phyloP scores from a whole-genome alignment of 2,797 vertebrate genomes.

The Cercopithecus hamlyni region DNA sequence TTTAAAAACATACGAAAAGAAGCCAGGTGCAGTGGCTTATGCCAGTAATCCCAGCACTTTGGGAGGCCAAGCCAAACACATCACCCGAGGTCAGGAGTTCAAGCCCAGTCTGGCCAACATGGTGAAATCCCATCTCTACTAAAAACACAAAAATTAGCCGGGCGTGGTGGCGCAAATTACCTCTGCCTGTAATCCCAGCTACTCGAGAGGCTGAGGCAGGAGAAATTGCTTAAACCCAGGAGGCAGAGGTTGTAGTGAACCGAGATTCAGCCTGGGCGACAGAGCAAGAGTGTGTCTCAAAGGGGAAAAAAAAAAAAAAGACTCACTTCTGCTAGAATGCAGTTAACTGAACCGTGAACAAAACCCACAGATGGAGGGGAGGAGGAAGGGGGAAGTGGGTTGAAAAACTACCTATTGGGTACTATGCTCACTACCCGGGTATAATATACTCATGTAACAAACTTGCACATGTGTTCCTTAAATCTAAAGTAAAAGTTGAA shows the following conservation, averaged over 20 bases:
- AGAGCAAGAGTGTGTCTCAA: not conserved
- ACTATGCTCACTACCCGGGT: not conserved
- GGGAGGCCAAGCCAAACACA: not conserved
- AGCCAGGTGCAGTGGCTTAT: too few species aligned
- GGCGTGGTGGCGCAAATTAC: rapidly evolving
- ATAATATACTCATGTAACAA: not conserved
- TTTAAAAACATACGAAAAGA: too few species aligned
- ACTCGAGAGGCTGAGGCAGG: not conserved
- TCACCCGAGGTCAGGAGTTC: not conserved
- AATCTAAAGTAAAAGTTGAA: not conserved
- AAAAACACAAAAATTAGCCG: not conserved
- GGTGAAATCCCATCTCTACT: not conserved
- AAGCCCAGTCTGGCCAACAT: not conserved
- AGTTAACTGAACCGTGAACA: not conserved
- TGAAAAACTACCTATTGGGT: not conserved
- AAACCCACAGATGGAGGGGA: not conserved
- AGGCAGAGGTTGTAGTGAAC: not conserved
- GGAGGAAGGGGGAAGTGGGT: not conserved
- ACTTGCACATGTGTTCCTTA: not conserved
- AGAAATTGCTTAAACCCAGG: not conserved
- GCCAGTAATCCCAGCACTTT: not conserved
- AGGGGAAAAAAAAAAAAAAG: not conserved
- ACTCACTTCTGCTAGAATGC: not conserved
- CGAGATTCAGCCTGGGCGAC: not conserved
- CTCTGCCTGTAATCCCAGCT: not conserved